A percentile compares a stretch with the other conserved stretches of the same genome.
These are phyloP conservation scores for Tipula vernalis DNA, from an alignment of 2,888 invertebrate genomes.

Conservation along the genomic window DNA sequence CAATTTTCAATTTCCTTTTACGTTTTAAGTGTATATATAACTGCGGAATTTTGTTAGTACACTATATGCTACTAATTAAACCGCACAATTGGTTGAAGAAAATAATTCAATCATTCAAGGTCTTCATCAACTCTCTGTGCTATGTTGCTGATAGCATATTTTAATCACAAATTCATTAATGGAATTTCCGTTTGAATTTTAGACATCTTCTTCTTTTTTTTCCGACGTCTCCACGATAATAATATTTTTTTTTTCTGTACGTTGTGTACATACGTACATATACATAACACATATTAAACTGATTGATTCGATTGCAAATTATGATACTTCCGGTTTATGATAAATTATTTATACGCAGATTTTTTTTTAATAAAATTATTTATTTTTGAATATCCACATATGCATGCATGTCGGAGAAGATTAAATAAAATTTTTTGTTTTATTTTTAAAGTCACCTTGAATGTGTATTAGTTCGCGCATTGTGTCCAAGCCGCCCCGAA, in stretches of 20 bases:
- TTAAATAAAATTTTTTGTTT: neutral
- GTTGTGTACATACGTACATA: neutral
- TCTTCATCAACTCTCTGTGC: neutral
- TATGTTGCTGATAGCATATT: neutral
- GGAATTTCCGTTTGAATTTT: neutral
- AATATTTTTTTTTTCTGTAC: neutral
- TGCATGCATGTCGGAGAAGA: neutral
- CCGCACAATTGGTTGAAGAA: neutral
- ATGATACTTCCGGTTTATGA: neutral
- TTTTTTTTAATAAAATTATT: neutral
- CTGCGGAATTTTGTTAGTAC: neutral
- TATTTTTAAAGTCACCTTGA: neutral
- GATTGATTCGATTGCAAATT: conserved; percentile 4
- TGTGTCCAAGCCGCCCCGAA: too few relatives aligned
- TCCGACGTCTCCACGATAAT: neutral
- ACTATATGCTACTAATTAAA: neutral
- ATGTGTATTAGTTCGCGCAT: too few relatives aligned
- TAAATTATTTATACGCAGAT: neutral
- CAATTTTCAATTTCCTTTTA: neutral
- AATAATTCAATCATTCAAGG: neutral
- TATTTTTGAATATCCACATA: neutral
- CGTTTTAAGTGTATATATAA: neutral
- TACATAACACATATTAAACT: neutral
- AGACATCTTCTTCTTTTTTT: neutral
- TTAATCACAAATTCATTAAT: neutral